Base-by-base conservation (phyloP, 2,113 vertebrate genomes). In the Menura novaehollandiae region DNA sequence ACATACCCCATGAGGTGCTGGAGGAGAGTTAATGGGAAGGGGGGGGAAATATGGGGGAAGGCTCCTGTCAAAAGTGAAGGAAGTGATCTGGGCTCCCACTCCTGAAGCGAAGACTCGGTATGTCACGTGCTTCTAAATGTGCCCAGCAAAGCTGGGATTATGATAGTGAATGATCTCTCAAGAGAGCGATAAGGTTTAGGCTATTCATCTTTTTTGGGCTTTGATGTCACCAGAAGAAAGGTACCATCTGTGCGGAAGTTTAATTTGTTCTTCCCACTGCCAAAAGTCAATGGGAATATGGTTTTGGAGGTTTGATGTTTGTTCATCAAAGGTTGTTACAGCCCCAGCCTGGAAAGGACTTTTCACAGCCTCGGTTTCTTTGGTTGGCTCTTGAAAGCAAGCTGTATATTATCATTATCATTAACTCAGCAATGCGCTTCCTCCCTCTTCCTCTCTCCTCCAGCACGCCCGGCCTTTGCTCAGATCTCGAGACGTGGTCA, bases 31-130 rank as follows among this genome's bases (percentile, higher is more conserved):
- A 41, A 52, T 3, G 24, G 59, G 53, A 60, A 87, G 30, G 10
- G 6, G 10, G 10, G 2, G 11, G 6, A 35, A 46, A 39, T 3
- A 28, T 0, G 4, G 44, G 4, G 9, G 33, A 43, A 43, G 39
- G 27, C 18, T 88, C 7, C 64, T 19, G 17, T 6, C 35, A 20
- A 24, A 46, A 44, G 26, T 3, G 5, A 64, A 41, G 47, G 23
- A 63, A 47, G 56, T 81, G 30, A 75, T 12, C 15, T 14, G 21
- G 44, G 7, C 24, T 85, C 30, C 41, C 1, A 1, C 7, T 77
- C 46, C 63, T 62, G 11, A 71, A 75, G 41, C 2, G 23, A 15
- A 79, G 78, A 17, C 46, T n/a, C 28, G 18, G 20, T 86, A 73
- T 56, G 11, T 10, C 39, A 59, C 0, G 0, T 21, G 21, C 52